These are phyloP conservation scores for Nemoura dubitans DNA, from an alignment of 2,888 invertebrate genomes.

Conservation along the genomic window DNA sequence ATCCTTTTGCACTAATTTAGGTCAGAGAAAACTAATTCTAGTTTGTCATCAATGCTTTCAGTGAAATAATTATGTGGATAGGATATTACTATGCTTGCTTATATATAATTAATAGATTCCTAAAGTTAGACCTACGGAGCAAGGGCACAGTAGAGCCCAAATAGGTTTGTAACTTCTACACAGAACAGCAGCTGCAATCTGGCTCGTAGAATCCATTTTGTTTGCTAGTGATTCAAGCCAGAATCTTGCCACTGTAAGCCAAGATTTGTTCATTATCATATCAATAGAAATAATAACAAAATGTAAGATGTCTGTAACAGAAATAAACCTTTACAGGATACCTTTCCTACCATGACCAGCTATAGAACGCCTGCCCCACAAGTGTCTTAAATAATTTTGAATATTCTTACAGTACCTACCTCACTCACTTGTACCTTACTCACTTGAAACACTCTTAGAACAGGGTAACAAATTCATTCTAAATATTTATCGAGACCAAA, in stretches of 20 bases:
- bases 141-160: background rate
- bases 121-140: constrained; percentile 28
- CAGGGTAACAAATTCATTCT: background rate
- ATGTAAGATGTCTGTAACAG: background rate
- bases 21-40: background rate
- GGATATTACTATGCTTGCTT: background rate
- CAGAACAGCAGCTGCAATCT: background rate
- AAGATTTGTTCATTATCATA: background rate
- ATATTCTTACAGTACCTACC: too few relatives aligned
- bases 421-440: too few relatives aligned
- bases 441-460: background rate
- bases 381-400: background rate
- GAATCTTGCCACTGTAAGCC: background rate
- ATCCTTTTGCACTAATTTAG: background rate
- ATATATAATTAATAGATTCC: background rate
- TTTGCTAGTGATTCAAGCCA: background rate
- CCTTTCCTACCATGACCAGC: background rate
- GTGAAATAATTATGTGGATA: background rate
- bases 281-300: background rate
- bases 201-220: background rate
- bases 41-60: background rate
- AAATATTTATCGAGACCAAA: background rate
- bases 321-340: background rate
- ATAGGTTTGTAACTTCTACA: background rate
- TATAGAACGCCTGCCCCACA: background rate